Conservation (phyloP, 1,140 invertebrate species). For the Pissodes strobi region DNA sequence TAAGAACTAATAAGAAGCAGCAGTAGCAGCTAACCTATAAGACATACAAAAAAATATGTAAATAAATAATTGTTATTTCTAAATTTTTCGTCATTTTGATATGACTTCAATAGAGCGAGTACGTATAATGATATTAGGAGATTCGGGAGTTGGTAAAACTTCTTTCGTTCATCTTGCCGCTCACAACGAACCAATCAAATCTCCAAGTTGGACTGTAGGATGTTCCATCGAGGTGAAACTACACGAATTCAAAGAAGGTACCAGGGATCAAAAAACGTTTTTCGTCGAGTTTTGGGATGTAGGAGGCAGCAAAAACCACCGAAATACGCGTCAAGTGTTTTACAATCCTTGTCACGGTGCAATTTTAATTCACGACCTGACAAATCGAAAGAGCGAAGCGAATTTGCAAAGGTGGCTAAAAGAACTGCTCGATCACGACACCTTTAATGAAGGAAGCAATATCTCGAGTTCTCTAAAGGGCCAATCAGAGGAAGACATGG, state of each 20-base stretch:
- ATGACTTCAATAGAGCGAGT: slow-evolving; percentile 86
- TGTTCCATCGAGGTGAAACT: slow-evolving; percentile 95
- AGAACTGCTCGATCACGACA: slow-evolving; percentile 85
- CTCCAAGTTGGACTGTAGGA: slow-evolving; percentile 92
- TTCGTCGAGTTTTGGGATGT: slow-evolving; percentile 97
- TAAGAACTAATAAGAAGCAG: too few relatives aligned
- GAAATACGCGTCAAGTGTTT: slow-evolving; percentile 89
- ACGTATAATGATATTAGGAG: slow-evolving; percentile 88
- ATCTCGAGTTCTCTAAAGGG: slow-evolving; percentile 26
- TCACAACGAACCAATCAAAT: slow-evolving; percentile 80
- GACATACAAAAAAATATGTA: too few relatives aligned
- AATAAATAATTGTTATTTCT: too few relatives aligned
- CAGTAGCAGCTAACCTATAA: too few relatives aligned
- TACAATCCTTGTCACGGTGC: slow-evolving; percentile 91
- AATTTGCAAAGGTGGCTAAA: slow-evolving; percentile 92
- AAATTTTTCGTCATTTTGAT: too few relatives aligned
- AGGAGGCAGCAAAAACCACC: slow-evolving; percentile 90
- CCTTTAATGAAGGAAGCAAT: slow-evolving; percentile 46
- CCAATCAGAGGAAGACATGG: slow-evolving; percentile 69
- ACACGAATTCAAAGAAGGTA: slow-evolving; percentile 94
- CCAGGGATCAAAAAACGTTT: slow-evolving; percentile 85
- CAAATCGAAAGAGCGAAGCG: slow-evolving; percentile 92
- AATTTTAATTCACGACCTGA: slow-evolving; percentile 89
- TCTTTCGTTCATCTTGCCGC: slow-evolving; percentile 91
- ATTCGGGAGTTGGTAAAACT: slow-evolving; percentile 97